A percentile compares a stretch with the other conserved stretches of the same genome.
These are phyloP conservation scores for Mycalesis mineus DNA, from an alignment of 2,888 invertebrate genomes.

Conservation along the genomic window DNA sequence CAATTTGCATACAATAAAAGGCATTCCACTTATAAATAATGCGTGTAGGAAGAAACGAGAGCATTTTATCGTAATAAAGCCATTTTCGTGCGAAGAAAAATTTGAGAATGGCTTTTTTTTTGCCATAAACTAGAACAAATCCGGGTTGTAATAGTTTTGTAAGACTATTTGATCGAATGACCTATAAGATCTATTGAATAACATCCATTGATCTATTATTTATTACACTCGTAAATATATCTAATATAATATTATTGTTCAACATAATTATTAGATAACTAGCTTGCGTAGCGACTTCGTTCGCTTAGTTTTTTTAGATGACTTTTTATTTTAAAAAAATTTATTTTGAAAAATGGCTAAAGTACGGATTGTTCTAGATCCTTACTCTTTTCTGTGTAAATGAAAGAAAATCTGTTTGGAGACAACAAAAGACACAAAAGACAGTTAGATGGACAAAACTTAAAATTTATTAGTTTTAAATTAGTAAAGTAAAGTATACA, in stretches of 20 bases:
- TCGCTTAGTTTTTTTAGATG: too few relatives aligned
- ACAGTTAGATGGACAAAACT: too few relatives aligned
- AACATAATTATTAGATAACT: too few relatives aligned
- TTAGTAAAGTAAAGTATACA: too few relatives aligned
- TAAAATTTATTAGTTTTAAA: too few relatives aligned
- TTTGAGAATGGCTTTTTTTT: background rate
- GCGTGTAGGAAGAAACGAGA: slow-evolving; percentile 17
- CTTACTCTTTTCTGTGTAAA: too few relatives aligned
- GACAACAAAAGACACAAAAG: too few relatives aligned
- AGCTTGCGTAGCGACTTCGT: too few relatives aligned
- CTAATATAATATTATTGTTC: background rate
- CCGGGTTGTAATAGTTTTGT: slow-evolving; percentile 1
- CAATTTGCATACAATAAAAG: slow-evolving; percentile 5
- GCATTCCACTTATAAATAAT: slow-evolving; percentile 9
- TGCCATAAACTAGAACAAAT: background rate
- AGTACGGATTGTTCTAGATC: too few relatives aligned
- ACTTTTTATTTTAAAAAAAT: too few relatives aligned
- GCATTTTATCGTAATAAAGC: slow-evolving; percentile 10
- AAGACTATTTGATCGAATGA: background rate
- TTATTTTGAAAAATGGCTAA: too few relatives aligned
- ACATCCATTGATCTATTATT: background rate
- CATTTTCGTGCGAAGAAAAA: background rate
- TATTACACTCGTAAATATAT: background rate
- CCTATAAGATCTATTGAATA: background rate
- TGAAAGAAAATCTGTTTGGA: too few relatives aligned